phyloP scores from a whole-genome alignment of 2,797 vertebrate genomes.

The Dryobates pubescens region DNA sequence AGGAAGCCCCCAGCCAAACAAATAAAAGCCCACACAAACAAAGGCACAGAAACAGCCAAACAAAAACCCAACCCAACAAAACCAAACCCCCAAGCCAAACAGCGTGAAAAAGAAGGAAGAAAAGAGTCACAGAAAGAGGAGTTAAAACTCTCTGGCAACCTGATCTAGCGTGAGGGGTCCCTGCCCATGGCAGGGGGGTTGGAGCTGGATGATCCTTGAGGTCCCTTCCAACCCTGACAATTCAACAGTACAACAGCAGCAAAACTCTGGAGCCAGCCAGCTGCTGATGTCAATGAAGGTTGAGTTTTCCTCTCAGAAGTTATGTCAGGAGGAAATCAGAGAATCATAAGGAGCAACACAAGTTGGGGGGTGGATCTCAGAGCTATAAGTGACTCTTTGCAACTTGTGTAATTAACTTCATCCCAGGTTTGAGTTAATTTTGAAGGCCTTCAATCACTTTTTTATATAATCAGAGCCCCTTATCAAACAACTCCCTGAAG shows the following conservation, averaged over 20 bases:
- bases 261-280: conserved; percentile 20
- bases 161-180: conserved; percentile 50
- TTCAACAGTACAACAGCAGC: not conserved
- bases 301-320: conserved; percentile 63
- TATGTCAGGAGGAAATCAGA: conserved; percentile 79
- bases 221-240: too few relatives aligned
- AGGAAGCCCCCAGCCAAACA: not conserved
- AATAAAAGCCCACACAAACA: not conserved
- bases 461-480: not conserved
- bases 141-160: conserved; percentile 65
- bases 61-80: not conserved
- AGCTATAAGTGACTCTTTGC: conserved; percentile 79
- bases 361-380: conserved; percentile 80
- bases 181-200: too few relatives aligned
- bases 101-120: not conserved
- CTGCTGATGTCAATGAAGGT: conserved; percentile 64
- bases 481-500: too few relatives aligned
- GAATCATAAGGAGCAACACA: conserved; percentile 78
- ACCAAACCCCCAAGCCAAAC: not conserved
- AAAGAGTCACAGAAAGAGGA: conserved; percentile 63
- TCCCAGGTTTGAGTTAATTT: conserved; percentile 11
- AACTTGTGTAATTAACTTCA: not conserved
- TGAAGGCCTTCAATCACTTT: not conserved
- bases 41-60: too few relatives aligned
- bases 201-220: too few relatives aligned